These are phyloP conservation scores for Slavum lentiscoides DNA, from an alignment of 2,888 invertebrate species.

Conservation along the genomic window DNA sequence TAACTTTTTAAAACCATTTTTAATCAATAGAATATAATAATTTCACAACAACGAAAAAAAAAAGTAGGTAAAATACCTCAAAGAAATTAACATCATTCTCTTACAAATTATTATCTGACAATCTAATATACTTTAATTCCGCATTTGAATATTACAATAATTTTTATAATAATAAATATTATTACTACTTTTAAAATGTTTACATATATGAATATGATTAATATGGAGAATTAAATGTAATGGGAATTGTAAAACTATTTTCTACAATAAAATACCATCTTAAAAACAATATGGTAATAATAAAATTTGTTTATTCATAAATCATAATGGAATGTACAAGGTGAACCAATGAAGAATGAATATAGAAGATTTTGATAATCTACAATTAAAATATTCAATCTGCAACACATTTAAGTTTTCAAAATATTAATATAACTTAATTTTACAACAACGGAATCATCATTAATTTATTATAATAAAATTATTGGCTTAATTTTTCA, in stretches of 20 bases:
- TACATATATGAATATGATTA: background rate
- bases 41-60: constrained; percentile 51
- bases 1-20: constrained; percentile 38
- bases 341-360: constrained; percentile 52
- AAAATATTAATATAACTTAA: constrained; percentile 21
- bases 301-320: constrained; percentile 33
- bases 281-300: constrained; percentile 30
- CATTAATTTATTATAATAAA: background rate
- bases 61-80: constrained; percentile 41
- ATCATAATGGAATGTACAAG: constrained; percentile 53
- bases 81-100: constrained; percentile 39
- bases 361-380: constrained; percentile 44
- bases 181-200: constrained; percentile 32
- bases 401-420: constrained; percentile 26
- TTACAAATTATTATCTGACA: constrained; percentile 32
- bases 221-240: constrained; percentile 9
- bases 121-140: constrained; percentile 26
- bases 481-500: background rate
- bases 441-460: background rate
- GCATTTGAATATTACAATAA: constrained; percentile 34
- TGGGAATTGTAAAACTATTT: constrained; percentile 31
- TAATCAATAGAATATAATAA: constrained; percentile 52
- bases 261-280: constrained; percentile 6
- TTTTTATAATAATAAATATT: constrained; percentile 33
- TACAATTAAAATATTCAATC: constrained; percentile 36